phyloP scores from a whole-genome alignment of 2,888 invertebrate genomes.

The Blomia tropicalis region DNA sequence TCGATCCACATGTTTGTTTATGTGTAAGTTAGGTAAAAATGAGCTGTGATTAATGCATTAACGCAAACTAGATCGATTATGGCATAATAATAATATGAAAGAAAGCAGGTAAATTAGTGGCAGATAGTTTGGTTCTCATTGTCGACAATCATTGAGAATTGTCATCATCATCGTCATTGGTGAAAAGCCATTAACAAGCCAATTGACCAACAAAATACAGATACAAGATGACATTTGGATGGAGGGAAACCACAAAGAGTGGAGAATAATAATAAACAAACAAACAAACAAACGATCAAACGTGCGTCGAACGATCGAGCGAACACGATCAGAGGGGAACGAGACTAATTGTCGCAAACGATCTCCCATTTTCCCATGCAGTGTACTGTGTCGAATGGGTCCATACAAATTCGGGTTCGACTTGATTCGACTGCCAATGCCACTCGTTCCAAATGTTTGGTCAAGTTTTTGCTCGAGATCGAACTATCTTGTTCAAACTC shows the following conservation, averaged over 20 bases:
- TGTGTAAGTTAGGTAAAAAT: no score
- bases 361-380: conserved; percentile 9
- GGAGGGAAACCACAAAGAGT: no score
- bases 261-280: not conserved
- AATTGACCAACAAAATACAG: not conserved
- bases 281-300: conserved; percentile 4
- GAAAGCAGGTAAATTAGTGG: not conserved
- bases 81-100: not conserved
- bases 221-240: no score
- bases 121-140: conserved; percentile 10
- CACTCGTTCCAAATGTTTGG: no score
- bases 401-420: no score
- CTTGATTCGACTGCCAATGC: no score
- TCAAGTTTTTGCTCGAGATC: no score
- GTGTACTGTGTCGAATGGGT: not conserved
- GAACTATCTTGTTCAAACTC: no score
- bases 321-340: not conserved
- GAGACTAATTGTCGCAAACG: conserved; percentile 4
- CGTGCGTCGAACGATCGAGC: no score
- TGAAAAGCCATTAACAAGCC: not conserved
- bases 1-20: no score
- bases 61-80: not conserved
- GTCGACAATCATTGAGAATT: conserved; percentile 1
- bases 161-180: not conserved
- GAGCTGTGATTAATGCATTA: not conserved